Percentiles rank a stretch among this genome's conserved stretches.
Conservation (phyloP, 35 echinoderm and acorn worm genomes). For the Strongylocentrotus purpuratus region DNA sequence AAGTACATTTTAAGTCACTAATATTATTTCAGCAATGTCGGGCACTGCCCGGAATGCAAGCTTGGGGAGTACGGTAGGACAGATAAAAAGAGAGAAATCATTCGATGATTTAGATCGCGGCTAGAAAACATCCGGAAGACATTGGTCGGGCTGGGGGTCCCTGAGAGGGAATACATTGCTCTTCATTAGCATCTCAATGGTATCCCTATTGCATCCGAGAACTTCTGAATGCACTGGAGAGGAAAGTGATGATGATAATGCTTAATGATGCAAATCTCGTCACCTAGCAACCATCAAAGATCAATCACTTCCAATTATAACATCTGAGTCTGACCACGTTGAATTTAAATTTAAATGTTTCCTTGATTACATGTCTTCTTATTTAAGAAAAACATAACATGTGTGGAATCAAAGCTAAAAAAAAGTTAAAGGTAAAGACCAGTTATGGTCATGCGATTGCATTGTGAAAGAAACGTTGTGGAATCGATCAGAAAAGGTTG, state of each 20-base stretch:
- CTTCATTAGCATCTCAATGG: neutral
- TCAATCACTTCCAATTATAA: neutral
- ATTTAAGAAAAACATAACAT: too few relatives aligned
- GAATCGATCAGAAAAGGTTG: too few relatives aligned
- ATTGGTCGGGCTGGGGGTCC: neutral
- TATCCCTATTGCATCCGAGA: neutral
- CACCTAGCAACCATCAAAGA: neutral
- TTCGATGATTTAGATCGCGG: neutral
- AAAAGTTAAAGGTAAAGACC: too few relatives aligned
- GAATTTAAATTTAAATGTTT: neutral
- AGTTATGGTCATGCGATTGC: too few relatives aligned
- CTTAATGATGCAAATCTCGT: neutral
- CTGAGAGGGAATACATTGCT: neutral
- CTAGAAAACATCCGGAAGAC: neutral
- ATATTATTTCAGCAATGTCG: neutral
- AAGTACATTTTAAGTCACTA: neutral
- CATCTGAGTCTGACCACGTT: neutral
- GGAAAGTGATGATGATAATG: conserved; percentile 1
- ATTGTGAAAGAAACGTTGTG: too few relatives aligned
- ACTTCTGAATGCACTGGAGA: neutral
- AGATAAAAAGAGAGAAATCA: neutral
- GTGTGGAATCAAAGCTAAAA: too few relatives aligned
- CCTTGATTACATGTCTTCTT: too few relatives aligned
- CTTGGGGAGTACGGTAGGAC: neutral
- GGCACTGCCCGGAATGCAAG: neutral